Conservation (phyloP, 2,888 invertebrate genomes). For the Drosophila neutralis region DNA sequence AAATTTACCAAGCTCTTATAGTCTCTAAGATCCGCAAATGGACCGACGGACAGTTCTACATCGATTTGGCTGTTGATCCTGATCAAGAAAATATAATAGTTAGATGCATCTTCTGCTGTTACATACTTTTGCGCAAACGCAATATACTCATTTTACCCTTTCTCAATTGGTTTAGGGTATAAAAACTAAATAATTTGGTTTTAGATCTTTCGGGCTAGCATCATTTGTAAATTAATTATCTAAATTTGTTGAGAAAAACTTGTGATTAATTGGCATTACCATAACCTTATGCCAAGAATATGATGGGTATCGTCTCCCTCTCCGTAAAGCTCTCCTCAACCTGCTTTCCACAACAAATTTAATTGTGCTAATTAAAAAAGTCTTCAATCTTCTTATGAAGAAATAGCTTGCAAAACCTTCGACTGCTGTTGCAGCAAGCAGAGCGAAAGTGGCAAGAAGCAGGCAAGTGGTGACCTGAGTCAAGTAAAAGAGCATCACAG, state of each 20-base stretch:
- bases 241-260: not conserved
- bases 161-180: not conserved
- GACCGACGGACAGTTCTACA: not conserved
- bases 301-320: not conserved
- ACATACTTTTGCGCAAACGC: not conserved
- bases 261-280: not conserved
- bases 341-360: not conserved
- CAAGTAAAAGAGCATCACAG: not conserved
- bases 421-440: slow-evolving; percentile 4
- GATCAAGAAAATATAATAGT: not conserved
- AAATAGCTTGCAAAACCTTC: not conserved
- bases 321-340: too few relatives aligned
- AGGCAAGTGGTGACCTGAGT: not conserved
- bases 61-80: not conserved
- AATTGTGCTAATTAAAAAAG: slow-evolving; percentile 1
- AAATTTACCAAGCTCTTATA: not conserved
- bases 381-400: slow-evolving; percentile 10
- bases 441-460: not conserved
- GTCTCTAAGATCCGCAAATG: not conserved
- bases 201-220: too few relatives aligned
- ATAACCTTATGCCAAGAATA: not conserved
- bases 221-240: not conserved
- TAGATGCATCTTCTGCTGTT: not conserved
- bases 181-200: not conserved
- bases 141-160: too few relatives aligned